Percentiles rank a stretch among this genome's conserved stretches.
These are phyloP conservation scores for Sylvilagus floridanus DNA, from an alignment of 2,797 vertebrate species.

Conservation along the genomic window DNA sequence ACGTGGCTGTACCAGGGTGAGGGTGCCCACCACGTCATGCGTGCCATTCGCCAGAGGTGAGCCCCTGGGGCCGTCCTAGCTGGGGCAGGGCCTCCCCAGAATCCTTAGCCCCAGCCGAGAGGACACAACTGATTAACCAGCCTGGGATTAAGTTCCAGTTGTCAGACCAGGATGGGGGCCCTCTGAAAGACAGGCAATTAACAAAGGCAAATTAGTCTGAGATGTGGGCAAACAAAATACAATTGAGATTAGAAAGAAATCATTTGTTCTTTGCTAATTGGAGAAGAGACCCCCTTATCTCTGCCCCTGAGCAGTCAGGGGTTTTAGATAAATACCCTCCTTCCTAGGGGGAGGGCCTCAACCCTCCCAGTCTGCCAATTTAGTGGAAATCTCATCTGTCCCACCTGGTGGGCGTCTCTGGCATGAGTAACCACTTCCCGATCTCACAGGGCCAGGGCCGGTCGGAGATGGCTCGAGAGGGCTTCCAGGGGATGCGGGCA, in stretches of 20 bases:
- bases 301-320: neutral
- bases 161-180: conserved; percentile 17
- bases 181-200: conserved; percentile 52
- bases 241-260: conserved; percentile 60
- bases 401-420: neutral
- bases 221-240: conserved; percentile 76
- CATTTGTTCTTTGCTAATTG: conserved; percentile 56
- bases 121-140: neutral
- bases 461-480: neutral
- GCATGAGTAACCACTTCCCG: neutral
- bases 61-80: neutral
- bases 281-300: conserved; percentile 47
- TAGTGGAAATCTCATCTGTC: neutral
- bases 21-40: conserved; percentile 95
- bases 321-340: conserved; percentile 10
- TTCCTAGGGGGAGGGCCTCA: neutral
- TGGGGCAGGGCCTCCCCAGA: neutral
- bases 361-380: neutral
- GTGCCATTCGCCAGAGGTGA: conserved; percentile 94
- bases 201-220: conserved; percentile 72
- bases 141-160: neutral
- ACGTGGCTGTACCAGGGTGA: conserved; percentile 98
- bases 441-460: neutral
- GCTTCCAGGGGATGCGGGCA: neutral
- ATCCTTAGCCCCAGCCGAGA: neutral